These are phyloP conservation scores for Dryoscopus gambensis DNA, from an alignment of 2,113 vertebrate species.

Conservation along the genomic window DNA sequence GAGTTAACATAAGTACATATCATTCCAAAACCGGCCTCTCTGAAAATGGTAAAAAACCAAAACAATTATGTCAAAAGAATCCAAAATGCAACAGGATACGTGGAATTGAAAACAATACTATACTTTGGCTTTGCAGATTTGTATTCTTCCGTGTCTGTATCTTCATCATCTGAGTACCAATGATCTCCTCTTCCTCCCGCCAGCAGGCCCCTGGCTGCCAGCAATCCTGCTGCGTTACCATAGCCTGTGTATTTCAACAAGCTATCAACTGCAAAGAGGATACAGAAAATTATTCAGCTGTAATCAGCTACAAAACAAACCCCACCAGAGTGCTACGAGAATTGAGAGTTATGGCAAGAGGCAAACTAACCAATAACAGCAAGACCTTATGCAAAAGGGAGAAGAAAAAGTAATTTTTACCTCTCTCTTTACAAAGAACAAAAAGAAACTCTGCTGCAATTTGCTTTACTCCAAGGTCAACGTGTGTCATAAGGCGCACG, in stretches of 20 bases:
- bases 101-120: slow-evolving; percentile 35
- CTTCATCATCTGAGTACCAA: slow-evolving; percentile 95
- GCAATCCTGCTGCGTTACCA: slow-evolving; percentile 91
- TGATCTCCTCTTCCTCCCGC: slow-evolving; percentile 93
- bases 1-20: neutral
- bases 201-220: slow-evolving; percentile 89
- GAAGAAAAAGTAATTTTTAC: slow-evolving; percentile 66
- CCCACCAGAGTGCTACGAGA: neutral
- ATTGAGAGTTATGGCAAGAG: neutral
- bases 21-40: slow-evolving; percentile 12
- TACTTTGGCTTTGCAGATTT: slow-evolving; percentile 91
- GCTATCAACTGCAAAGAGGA: slow-evolving; percentile 84
- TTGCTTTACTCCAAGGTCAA: slow-evolving; percentile 95
- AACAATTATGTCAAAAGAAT: slow-evolving; percentile 15
- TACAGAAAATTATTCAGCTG: neutral
- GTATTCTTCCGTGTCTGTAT: slow-evolving; percentile 97
- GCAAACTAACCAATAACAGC: neutral
- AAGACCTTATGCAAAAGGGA: neutral
- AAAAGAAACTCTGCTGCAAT: slow-evolving; percentile 96
- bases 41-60: neutral
- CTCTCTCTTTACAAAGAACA: slow-evolving; percentile 96
- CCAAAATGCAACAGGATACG: neutral
- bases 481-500: slow-evolving; percentile 95
- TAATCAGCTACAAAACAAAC: neutral
- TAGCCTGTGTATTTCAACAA: slow-evolving; percentile 97